Evolutionary conservation across 2,113 vertebrate species (phyloP).

Genomic region (Cebidichthys violaceus): DNA sequence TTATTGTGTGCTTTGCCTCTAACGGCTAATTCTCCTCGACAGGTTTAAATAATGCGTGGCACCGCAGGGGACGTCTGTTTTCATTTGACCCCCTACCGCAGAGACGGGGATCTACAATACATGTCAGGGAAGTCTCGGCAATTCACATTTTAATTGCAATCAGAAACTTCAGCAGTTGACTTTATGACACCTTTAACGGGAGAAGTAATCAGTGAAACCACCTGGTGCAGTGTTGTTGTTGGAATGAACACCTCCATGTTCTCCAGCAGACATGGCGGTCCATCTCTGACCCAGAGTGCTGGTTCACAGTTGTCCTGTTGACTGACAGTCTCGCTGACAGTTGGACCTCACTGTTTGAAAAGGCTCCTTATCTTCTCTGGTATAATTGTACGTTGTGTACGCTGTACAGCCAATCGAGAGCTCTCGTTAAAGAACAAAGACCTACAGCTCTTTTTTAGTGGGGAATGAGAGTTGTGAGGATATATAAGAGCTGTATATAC

Average conservation of each 20-base stretch:
- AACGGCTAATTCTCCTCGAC: slow-evolving; percentile 31
- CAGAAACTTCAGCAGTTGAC: slow-evolving; percentile 44
- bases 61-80: slow-evolving; percentile 37
- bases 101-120: slow-evolving; percentile 33
- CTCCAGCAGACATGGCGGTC: slow-evolving; percentile 14
- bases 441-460: slow-evolving; percentile 37
- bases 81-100: slow-evolving; percentile 40
- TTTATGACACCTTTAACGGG: slow-evolving; percentile 45
- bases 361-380: slow-evolving; percentile 14
- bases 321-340: slow-evolving; percentile 47
- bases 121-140: slow-evolving; percentile 19
- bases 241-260: slow-evolving; percentile 36
- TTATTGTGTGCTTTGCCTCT: background rate
- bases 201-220: slow-evolving; percentile 62
- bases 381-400: background rate
- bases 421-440: slow-evolving; percentile 47
- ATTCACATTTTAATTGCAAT: slow-evolving; percentile 53
- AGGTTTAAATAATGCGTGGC: slow-evolving; percentile 42
- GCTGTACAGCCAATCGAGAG: background rate
- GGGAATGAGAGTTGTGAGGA: background rate
- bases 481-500: background rate
- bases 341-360: slow-evolving; percentile 3
- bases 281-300: background rate
- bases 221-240: slow-evolving; percentile 61
- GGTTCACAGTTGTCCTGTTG: background rate